Evolutionary conservation across 2,888 invertebrate species (phyloP).

Genomic region (Zonitis immaculata): DNA sequence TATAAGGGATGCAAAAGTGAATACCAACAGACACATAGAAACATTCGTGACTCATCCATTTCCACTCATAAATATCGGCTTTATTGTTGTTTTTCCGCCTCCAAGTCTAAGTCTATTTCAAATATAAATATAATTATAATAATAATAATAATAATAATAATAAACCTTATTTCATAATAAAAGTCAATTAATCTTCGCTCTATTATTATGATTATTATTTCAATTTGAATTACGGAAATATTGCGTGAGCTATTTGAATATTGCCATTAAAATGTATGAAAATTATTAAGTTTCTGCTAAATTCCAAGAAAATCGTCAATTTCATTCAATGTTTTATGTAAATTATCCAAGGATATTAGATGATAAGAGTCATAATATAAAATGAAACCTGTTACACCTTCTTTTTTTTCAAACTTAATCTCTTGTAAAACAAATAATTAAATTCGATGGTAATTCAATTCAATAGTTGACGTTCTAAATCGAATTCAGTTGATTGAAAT

Average conservation of each 20-base stretch:
- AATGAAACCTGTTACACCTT: not conserved
- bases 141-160: too few species aligned
- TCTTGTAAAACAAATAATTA: not conserved
- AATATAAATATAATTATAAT: too few species aligned
- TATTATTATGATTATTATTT: too few species aligned
- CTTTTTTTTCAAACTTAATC: not conserved
- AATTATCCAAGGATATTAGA: not conserved
- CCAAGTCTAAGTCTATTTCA: slow-evolving; percentile 3
- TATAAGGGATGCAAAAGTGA: slow-evolving; percentile 15
- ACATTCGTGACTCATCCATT: slow-evolving; percentile 15
- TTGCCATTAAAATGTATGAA: not conserved
- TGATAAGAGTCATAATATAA: not conserved
- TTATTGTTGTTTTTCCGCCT: slow-evolving; percentile 7
- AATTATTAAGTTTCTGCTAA: not conserved
- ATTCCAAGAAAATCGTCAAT: too few species aligned
- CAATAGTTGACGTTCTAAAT: too few species aligned
- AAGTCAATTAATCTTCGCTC: too few species aligned
- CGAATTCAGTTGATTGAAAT: too few species aligned
- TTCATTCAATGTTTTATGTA: too few species aligned
- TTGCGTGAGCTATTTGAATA: not conserved
- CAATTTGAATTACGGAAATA: not conserved
- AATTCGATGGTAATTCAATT: too few species aligned
- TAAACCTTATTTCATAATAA: too few species aligned
- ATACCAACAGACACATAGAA: slow-evolving; percentile 17
- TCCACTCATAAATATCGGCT: not conserved